A percentile compares a stretch with the other conserved stretches of the same genome.
Conservation (phyloP, 2,797 vertebrate genomes). For the Scyliorhinus canicula region DNA sequence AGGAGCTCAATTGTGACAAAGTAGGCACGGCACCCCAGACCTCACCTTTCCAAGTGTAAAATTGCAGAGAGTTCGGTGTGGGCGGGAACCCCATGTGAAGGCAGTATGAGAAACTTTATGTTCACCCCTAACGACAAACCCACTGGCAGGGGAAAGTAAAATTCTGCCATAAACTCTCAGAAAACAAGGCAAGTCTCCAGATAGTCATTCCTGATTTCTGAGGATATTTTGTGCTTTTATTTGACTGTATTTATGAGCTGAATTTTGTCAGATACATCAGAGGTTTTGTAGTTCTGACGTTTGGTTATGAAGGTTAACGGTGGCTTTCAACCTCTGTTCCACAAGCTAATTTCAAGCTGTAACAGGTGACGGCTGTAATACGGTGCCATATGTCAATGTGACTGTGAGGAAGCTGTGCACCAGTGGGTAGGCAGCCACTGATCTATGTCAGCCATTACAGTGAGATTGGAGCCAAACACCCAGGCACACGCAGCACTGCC, state of each 20-base stretch:
- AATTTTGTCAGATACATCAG: neutral
- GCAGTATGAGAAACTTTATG: too few species aligned
- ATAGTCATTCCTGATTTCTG: neutral
- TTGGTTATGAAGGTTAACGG: neutral
- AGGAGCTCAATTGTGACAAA: too few species aligned
- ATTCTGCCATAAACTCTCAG: too few species aligned
- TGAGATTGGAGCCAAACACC: neutral
- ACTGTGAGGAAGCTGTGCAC: too few species aligned
- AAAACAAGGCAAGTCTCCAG: neutral
- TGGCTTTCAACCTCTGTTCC: neutral
- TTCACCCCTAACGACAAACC: too few species aligned
- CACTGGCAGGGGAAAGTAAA: too few species aligned
- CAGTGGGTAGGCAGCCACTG: neutral
- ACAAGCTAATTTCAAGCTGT: neutral
- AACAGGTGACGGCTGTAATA: neutral
- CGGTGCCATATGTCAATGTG: neutral
- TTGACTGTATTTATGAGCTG: neutral
- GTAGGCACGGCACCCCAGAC: too few species aligned
- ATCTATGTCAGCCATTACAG: neutral
- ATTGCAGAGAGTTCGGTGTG: too few species aligned
- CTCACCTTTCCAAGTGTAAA: too few species aligned
- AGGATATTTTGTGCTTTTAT: neutral
- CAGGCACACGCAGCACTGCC: too few species aligned
- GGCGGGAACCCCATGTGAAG: too few species aligned
- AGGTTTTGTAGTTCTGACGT: neutral